These are phyloP conservation scores for Reticulitermes speratus DNA, from an alignment of 1,140 invertebrate species.

Conservation along the genomic window DNA sequence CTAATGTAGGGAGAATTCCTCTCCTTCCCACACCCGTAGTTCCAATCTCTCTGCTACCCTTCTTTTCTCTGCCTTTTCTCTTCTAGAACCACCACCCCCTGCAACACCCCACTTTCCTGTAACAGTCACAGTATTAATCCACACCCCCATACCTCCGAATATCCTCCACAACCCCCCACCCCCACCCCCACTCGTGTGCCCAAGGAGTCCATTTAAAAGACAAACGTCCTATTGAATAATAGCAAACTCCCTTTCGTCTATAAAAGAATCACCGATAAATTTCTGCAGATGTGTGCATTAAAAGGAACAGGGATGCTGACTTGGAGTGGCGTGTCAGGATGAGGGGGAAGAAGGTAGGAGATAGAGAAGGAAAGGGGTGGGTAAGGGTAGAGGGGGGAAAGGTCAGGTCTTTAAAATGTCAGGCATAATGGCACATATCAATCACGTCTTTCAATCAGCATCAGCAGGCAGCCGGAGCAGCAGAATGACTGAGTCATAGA, in stretches of 20 bases:
- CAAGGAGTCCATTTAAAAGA: constrained; percentile 37
- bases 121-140: constrained; percentile 34
- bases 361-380: background rate
- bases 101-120: constrained; percentile 5
- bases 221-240: constrained; percentile 37
- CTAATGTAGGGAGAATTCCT: constrained; percentile 44
- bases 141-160: constrained; percentile 21
- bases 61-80: constrained; percentile 30
- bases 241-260: constrained; percentile 32
- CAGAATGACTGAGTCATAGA: constrained; percentile 7
- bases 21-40: constrained; percentile 12
- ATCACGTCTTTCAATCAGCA: constrained; percentile 34
- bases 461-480: constrained; percentile 14
- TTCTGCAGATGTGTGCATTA: constrained; percentile 37
- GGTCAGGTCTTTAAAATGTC: constrained; percentile 36
- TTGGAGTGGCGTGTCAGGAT: background rate
- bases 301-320: constrained; percentile 28
- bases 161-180: background rate
- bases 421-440: constrained; percentile 35
- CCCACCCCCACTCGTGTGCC: background rate
- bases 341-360: background rate
- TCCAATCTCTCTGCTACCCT: constrained; percentile 16
- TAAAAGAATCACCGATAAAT: constrained; percentile 37
- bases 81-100: constrained; percentile 23
- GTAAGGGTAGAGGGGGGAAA: constrained; percentile 18